Evolutionary conservation across 1,140 invertebrate species (phyloP).

Genomic region (Apocrypta bakeri): DNA sequence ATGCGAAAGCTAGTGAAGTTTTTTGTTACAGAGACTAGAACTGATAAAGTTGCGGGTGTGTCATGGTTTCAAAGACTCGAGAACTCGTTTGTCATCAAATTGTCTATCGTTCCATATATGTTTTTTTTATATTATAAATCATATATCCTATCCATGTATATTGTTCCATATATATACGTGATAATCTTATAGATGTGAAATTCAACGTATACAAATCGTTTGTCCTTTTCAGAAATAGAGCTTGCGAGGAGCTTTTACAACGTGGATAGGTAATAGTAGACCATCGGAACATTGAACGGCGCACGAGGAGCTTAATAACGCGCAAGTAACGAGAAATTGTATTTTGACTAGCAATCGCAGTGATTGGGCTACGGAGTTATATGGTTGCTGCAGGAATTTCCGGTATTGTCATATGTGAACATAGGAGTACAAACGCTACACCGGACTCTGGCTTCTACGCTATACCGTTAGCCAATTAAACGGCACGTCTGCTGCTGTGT

Average conservation of each 20-base stretch:
- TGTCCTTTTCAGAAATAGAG: no score
- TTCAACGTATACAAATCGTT: no score
- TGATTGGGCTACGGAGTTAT: neutral
- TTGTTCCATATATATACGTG: no score
- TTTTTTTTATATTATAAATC: no score
- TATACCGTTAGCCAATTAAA: constrained; percentile 36
- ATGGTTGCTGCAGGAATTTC: constrained; percentile 21
- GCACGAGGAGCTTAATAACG: constrained; percentile 36
- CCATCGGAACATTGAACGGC: no score
- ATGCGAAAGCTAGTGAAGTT: neutral
- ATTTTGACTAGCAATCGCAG: constrained; percentile 18
- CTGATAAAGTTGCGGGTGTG: constrained; percentile 16
- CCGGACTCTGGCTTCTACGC: neutral
- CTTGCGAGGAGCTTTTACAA: no score
- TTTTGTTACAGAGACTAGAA: neutral
- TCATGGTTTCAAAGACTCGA: neutral
- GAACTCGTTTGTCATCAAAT: no score
- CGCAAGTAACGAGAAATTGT: constrained; percentile 33
- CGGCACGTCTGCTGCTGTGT: constrained; percentile 6
- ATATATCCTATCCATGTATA: no score
- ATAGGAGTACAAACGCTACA: neutral
- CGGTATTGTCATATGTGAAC: constrained; percentile 1
- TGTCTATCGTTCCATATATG: no score
- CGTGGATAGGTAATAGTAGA: no score
- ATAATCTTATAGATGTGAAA: no score